Evolutionary conservation across 2,888 invertebrate genomes (phyloP).

Genomic region (Ormyrus nitidulus): DNA sequence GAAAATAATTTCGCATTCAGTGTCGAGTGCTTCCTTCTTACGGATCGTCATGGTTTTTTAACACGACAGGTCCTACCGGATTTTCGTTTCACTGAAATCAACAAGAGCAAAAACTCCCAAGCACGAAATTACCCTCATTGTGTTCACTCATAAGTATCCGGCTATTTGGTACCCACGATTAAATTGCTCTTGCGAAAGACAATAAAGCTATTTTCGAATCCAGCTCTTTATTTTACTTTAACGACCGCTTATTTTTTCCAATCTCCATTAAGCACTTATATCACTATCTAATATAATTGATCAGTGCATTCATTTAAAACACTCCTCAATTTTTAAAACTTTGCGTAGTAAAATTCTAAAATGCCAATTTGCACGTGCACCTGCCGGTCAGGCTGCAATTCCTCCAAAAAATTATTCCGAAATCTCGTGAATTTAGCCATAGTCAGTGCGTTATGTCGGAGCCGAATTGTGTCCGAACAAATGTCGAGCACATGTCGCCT

Average conservation of each 20-base stretch:
- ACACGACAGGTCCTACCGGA: conserved; percentile 18
- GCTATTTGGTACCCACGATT: background rate
- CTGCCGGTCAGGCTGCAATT: too few relatives aligned
- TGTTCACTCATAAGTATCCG: background rate
- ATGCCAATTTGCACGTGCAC: too few relatives aligned
- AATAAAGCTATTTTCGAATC: too few relatives aligned
- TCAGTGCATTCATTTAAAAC: too few relatives aligned
- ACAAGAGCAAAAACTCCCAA: background rate
- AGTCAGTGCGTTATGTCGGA: background rate
- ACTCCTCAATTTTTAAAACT: too few relatives aligned
- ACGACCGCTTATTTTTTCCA: too few relatives aligned
- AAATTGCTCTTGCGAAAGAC: background rate
- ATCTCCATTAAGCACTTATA: too few relatives aligned
- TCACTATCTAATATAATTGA: too few relatives aligned
- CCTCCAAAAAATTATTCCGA: too few relatives aligned
- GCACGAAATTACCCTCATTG: conserved; percentile 16
- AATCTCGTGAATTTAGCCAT: too few relatives aligned
- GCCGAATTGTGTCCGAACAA: conserved; percentile 23
- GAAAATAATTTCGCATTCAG: conserved; percentile 12
- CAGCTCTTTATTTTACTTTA: too few relatives aligned
- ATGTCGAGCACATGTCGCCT: conserved; percentile 8
- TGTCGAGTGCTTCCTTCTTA: conserved; percentile 30
- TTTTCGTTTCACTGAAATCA: conserved; percentile 28
- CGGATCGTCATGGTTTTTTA: conserved; percentile 24
- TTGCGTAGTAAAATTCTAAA: too few relatives aligned